A percentile compares a stretch with the other conserved stretches of the same genome.
These are phyloP conservation scores for Nycticryphes semicollaris DNA, from an alignment of 2,113 vertebrate genomes.

Conservation along the genomic window DNA sequence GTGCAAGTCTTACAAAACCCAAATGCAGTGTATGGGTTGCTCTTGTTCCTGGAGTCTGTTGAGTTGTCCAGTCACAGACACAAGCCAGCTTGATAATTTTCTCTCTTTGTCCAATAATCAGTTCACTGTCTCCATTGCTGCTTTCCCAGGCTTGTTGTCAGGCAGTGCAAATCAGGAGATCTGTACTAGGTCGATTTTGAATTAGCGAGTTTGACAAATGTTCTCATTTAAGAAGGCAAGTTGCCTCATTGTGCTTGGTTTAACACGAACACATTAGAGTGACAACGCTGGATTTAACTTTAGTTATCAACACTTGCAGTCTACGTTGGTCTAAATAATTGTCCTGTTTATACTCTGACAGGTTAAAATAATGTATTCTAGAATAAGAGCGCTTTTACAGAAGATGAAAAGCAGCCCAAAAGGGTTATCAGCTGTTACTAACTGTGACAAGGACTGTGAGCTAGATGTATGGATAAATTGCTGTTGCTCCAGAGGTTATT, in stretches of 20 bases:
- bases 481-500: constrained; percentile 48
- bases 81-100: background rate
- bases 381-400: background rate
- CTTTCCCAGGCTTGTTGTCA: background rate
- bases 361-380: constrained; percentile 60
- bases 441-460: constrained; percentile 28
- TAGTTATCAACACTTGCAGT: constrained; percentile 43
- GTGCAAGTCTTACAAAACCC: background rate
- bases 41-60: background rate
- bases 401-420: constrained; percentile 47
- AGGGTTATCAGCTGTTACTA: constrained; percentile 39
- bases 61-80: background rate
- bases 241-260: constrained; percentile 34
- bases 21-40: background rate
- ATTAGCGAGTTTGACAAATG: constrained; percentile 48
- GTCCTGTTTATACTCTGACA: constrained; percentile 60
- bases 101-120: background rate
- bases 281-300: constrained; percentile 50
- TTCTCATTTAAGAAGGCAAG: constrained; percentile 60
- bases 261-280: background rate
- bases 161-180: constrained; percentile 37
- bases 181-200: constrained; percentile 11
- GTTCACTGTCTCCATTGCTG: background rate
- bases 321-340: constrained; percentile 66
- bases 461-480: constrained; percentile 55